Conservation (phyloP, 2,888 invertebrate genomes). For the Unio delphinus region DNA sequence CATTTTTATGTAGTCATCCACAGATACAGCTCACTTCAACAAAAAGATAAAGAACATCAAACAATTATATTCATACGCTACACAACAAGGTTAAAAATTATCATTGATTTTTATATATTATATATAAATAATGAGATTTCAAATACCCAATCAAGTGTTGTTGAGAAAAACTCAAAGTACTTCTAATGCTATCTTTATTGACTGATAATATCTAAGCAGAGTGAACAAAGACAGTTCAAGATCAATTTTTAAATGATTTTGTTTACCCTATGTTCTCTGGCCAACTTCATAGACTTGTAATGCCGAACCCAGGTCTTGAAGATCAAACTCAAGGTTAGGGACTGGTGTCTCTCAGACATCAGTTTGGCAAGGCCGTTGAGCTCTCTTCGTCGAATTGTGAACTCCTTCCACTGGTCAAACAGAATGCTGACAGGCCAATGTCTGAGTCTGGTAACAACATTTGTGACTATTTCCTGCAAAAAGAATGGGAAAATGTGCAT, state of each 20-base stretch:
- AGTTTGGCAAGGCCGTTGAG: slow-evolving; percentile 39
- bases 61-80: too few species aligned
- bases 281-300: slow-evolving; percentile 32
- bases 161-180: too few species aligned
- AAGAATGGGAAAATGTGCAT: neutral
- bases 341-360: slow-evolving; percentile 26
- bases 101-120: too few species aligned
- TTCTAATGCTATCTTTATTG: neutral
- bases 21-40: too few species aligned
- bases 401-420: slow-evolving; percentile 61
- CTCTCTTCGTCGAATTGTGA: slow-evolving; percentile 42
- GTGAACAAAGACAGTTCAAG: neutral
- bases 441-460: slow-evolving; percentile 42
- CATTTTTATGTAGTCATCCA: too few species aligned
- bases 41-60: too few species aligned
- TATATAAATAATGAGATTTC: too few species aligned
- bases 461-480: slow-evolving; percentile 45
- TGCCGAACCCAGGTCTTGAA: slow-evolving; percentile 41
- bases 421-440: slow-evolving; percentile 58
- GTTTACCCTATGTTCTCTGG: slow-evolving; percentile 46
- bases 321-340: slow-evolving; percentile 23
- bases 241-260: neutral
- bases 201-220: neutral
- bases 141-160: too few species aligned
- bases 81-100: too few species aligned